Evolutionary conservation across 2,888 invertebrate species (phyloP).

Genomic region (Tuta absoluta): DNA sequence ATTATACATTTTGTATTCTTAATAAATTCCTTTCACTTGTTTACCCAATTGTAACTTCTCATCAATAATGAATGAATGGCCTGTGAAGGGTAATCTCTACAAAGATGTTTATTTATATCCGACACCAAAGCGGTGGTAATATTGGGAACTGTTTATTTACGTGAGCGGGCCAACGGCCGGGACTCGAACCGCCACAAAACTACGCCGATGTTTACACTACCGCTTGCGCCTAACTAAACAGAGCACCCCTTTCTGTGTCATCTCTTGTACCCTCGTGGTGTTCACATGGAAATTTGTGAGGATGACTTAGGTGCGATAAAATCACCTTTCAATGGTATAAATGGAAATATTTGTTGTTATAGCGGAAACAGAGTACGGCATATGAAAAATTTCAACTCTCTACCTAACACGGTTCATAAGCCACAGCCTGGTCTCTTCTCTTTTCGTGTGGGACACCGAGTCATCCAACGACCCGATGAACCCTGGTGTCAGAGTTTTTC

Average conservation of each 20-base stretch:
- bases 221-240: conserved; percentile 64
- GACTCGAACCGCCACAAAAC: conserved; percentile 44
- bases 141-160: conserved; percentile 39
- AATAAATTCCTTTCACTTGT: background rate
- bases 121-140: conserved; percentile 13
- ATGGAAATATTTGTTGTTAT: no score
- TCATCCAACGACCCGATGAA: no score
- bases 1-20: background rate
- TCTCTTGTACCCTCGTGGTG: conserved; percentile 17
- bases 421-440: no score
- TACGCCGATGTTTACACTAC: conserved; percentile 54
- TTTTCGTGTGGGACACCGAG: no score
- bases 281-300: background rate
- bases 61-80: background rate
- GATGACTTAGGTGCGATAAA: background rate
- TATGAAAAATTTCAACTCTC: no score
- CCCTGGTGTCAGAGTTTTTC: no score
- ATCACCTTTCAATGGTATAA: background rate
- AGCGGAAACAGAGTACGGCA: no score
- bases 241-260: conserved; percentile 36
- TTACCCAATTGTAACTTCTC: background rate
- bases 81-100: background rate
- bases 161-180: conserved; percentile 45
- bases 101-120: conserved; percentile 13
- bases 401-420: no score